Percentiles rank a stretch among this genome's conserved stretches.
Conservation (phyloP, 53 echinoderm and acorn worm species). For the Zoroaster sp. region DNA sequence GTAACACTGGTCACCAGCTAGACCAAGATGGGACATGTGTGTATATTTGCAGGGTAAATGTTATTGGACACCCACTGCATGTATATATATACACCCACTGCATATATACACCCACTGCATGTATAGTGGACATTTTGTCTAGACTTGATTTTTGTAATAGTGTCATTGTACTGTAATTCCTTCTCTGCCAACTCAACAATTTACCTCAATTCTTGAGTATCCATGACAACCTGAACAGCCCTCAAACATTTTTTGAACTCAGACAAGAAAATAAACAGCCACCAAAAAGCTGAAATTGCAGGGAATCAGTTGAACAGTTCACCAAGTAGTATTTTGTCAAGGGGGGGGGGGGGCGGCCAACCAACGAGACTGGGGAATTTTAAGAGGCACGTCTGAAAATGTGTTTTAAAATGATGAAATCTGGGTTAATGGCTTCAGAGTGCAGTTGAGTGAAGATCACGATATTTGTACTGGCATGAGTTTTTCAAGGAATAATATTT, state of each 20-base stretch:
- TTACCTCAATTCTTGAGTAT: neutral
- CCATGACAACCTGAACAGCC: slow-evolving; percentile 15
- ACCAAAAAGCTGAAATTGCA: neutral
- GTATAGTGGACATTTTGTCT: no score
- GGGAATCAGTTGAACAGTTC: neutral
- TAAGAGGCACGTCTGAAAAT: slow-evolving; percentile 5
- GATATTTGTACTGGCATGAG: no score
- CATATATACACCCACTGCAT: no score
- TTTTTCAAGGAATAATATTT: no score
- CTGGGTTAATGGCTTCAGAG: slow-evolving; percentile 50
- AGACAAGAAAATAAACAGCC: slow-evolving; percentile 52
- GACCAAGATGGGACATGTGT: no score
- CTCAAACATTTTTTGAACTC: slow-evolving; percentile 17
- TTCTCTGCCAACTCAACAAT: neutral
- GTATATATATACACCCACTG: no score
- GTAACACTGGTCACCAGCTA: no score
- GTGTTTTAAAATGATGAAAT: slow-evolving; percentile 9
- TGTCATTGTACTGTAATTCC: neutral
- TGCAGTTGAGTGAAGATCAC: no score
- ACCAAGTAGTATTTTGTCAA: neutral
- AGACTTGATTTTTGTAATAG: no score
- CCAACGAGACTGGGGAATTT: slow-evolving; percentile 2
- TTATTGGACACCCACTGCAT: no score
- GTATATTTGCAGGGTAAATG: no score
- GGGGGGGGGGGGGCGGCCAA: neutral